phyloP scores from a whole-genome alignment of 2,113 vertebrate genomes.

The Oreochromis tanganicae region DNA sequence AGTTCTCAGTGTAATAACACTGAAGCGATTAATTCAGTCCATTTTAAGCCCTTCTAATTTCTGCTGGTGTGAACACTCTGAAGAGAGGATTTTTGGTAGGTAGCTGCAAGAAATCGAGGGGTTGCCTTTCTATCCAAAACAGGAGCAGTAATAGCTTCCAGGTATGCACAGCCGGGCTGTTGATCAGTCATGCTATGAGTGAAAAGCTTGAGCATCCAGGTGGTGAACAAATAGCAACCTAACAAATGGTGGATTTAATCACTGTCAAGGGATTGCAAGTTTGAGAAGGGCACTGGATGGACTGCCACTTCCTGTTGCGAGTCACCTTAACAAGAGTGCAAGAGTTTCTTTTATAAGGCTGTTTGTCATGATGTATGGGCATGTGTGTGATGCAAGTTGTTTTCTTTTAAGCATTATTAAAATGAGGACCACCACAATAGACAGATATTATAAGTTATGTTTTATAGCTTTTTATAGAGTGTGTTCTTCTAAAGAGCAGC shows the following conservation, averaged over 20 bases:
- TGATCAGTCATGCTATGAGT: background rate
- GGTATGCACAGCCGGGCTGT: background rate
- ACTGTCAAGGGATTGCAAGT: background rate
- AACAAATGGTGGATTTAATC: background rate
- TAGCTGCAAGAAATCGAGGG: background rate
- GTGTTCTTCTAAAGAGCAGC: background rate
- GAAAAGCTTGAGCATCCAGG: background rate
- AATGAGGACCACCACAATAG: background rate
- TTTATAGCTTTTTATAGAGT: background rate
- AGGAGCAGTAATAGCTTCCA: background rate
- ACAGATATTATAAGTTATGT: background rate
- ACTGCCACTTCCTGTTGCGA: background rate
- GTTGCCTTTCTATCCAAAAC: background rate
- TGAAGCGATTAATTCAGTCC: background rate
- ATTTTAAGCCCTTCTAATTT: fast-evolving
- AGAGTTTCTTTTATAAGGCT: background rate
- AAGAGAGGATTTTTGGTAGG: background rate
- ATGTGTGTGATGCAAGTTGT: background rate
- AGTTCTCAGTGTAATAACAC: background rate
- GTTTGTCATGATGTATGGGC: background rate
- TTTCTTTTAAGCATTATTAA: background rate
- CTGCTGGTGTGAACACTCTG: fast-evolving
- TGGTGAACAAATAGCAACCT: background rate
- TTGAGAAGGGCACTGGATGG: fast-evolving
- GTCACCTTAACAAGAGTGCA: background rate